Evolutionary conservation across 2,797 vertebrate genomes (phyloP), one percentile per base, ranked within the genome.

Genomic region (Darevskia mixta): DNA sequence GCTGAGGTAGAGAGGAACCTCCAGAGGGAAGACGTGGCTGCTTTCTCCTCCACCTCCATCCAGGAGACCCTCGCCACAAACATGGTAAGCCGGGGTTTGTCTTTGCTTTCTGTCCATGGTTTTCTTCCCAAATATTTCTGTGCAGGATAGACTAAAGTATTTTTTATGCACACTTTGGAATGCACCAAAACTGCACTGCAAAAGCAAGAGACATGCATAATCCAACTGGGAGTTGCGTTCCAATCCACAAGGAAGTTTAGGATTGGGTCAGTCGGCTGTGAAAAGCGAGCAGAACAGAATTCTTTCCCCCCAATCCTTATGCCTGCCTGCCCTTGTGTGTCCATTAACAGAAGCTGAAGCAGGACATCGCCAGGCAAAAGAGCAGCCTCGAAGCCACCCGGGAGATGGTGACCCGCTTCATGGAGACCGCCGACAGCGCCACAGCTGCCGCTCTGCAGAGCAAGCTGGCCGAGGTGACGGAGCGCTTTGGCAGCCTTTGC

Each of bases 361-460:
- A 99, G 95, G 99, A 99, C 95, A 97, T 99, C 1, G 96, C 98
- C 79, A 97, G 98, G 87, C 97, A 98, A 64, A 98, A 97, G 94
- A 98, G 98, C 96, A 98, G 98, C 64, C 97, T 99, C 91, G 98
- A 99, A 1, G 98, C 98, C 82, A 99, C 98, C 0, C 97, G 96
- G 0, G 98, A 99, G 91, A 98, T 99, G 32, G 97, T 99, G 86
- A 98, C 97, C 0, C 97, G 85, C 25, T 98, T 99, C 86, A 97
- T 97, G 11, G 97, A 97, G 95, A 98, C 98, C 0, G 96, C 98
- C 0, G 98, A 99, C 86, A 96, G 97, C 76, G 91, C 96, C 86
- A 96, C 98, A 0, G 98, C 98, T 5, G 96, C 97, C 0, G 96
- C 97, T 45, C 98, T 99, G 88, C 98, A 97, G 95, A 95, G 94